These are phyloP conservation scores for Pleuronectes platessa DNA, from an alignment of 2,113 vertebrate genomes.

Conservation along the genomic window DNA sequence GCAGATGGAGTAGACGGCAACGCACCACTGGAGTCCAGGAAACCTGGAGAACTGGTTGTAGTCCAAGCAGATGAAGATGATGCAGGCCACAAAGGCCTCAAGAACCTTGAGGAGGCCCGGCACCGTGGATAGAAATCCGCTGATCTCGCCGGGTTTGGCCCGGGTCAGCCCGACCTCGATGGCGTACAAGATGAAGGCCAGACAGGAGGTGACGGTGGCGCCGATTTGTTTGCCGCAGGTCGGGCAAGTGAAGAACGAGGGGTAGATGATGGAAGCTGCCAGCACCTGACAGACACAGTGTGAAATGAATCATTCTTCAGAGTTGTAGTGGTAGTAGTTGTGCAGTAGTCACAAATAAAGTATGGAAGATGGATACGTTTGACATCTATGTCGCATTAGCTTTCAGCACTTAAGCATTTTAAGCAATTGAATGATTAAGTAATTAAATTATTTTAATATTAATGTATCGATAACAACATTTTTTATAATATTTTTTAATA, in stretches of 20 bases:
- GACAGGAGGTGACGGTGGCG: slow-evolving; percentile 80
- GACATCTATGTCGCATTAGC: no score
- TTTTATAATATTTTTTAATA: no score
- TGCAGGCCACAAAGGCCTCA: slow-evolving; percentile 87
- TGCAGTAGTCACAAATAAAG: no score
- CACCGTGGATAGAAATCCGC: slow-evolving; percentile 87
- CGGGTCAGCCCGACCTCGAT: slow-evolving; percentile 85
- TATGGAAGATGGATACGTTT: no score
- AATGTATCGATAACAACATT: no score
- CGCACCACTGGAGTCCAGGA: slow-evolving; percentile 84
- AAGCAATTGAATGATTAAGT: no score
- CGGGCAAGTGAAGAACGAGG: slow-evolving; percentile 54
- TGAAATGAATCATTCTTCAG: no score
- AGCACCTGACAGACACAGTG: slow-evolving; percentile 70
- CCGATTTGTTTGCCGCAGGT: slow-evolving; percentile 53
- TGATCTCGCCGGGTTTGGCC: slow-evolving; percentile 84
- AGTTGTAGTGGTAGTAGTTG: no score
- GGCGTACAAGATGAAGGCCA: slow-evolving; percentile 85
- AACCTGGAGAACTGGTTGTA: accelerated
- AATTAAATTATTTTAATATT: no score
- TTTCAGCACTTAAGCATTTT: no score
- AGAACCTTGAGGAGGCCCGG: slow-evolving; percentile 90
- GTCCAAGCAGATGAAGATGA: slow-evolving; percentile 87
- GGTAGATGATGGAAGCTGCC: slow-evolving; percentile 86
- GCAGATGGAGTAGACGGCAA: slow-evolving; percentile 89